phyloP scores from a whole-genome alignment of 1,140 invertebrate genomes.

The Trichonephila clavata region DNA sequence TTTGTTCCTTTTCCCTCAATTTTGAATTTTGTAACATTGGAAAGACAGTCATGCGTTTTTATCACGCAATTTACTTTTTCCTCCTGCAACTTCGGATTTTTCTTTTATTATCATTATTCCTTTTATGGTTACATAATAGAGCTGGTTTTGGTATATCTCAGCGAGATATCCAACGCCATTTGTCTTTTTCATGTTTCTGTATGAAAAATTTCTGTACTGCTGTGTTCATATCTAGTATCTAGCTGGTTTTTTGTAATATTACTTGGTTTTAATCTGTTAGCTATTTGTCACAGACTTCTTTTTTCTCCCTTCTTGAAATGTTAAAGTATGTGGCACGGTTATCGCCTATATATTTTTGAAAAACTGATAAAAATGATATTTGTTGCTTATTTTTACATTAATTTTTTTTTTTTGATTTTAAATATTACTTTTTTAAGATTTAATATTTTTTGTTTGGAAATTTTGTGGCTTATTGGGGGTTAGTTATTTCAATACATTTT shows the following conservation, averaged over 20 bases:
- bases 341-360: no score
- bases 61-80: slow-evolving; percentile 15
- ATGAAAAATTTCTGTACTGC: neutral
- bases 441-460: no score
- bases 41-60: slow-evolving; percentile 41
- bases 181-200: neutral
- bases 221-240: neutral
- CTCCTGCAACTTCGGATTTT: neutral
- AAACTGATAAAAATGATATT: no score
- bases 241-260: neutral
- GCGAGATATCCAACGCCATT: neutral
- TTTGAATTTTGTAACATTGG: slow-evolving; percentile 30
- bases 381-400: no score
- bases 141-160: neutral
- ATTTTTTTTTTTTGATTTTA: no score
- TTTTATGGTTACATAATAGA: slow-evolving; percentile 19
- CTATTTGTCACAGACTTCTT: no score
- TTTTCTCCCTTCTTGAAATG: no score
- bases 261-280: neutral
- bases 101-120: slow-evolving; percentile 12
- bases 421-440: no score
- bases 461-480: no score
- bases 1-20: slow-evolving; percentile 23
- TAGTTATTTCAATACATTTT: no score
- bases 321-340: no score